Base-by-base conservation (phyloP, 2,113 vertebrate genomes). In the Synchiropus splendidus region DNA sequence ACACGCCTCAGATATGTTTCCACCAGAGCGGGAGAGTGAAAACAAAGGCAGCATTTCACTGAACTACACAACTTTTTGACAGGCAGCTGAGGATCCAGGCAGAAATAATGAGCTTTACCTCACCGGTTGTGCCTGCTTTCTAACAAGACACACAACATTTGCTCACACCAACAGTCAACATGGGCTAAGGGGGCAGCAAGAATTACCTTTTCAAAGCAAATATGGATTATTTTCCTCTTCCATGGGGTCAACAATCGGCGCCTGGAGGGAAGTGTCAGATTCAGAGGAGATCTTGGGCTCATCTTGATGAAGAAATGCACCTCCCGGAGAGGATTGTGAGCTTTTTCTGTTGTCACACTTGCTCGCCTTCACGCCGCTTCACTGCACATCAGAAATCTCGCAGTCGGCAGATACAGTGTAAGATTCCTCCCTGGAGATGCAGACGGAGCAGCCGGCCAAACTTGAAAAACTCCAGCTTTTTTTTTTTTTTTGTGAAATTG, bases 61-160 rank as follows among this genome's bases (percentile, higher is more conserved):
- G 40, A 69, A 53, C 61, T 43, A 13, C 30, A 30, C 45, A 68
- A 71, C 66, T 69, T 77, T 69, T 49, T 75, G 69, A 73, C 71
- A 64, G 59, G 38, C 50, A 41, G 53, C 41, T 53, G 60, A 58
- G 30, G 53, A 59, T 52, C 48, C 50, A 16, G 48, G 57, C 33
- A 58, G n/a, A 61, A 59, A 72, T 75, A 79, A 79, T 63, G 56
- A 79, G 74, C 50, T 51, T 55, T 54, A 63, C 65, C 62, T 57
- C 60, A 33, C 41, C 39, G 52, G 34, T 34, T 49, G 51, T 45
- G 36, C 14, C 10, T 16, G 32, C 48, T 36, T 53, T n/a, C 50
- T 14, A 16, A 15, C 14, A 48, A 47, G 39, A 32, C 13, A 16
- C 15, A 21, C 2, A 35, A 5, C 10, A 13, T 16, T 39, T 1